Evolutionary conservation across 2,797 vertebrate genomes (phyloP), one percentile per base, ranked within the genome.

Genomic region (Labroides dimidiatus): DNA sequence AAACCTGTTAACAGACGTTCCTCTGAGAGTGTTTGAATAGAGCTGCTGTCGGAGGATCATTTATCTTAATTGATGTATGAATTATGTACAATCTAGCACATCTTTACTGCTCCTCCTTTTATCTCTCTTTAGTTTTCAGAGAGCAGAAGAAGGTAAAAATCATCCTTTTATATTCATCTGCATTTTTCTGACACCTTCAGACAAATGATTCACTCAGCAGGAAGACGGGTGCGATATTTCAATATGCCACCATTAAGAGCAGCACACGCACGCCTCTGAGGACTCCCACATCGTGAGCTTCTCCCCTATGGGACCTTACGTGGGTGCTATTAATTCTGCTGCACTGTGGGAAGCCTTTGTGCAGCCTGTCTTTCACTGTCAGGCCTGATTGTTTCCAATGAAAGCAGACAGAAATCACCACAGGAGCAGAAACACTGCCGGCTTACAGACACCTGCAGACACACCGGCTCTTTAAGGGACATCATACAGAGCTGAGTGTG

Each of bases 221-320:
- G 62, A 70, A 64, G 72, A 73, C 11, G 19, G 39, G 8, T 0
- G 41, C 0, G 6, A 4, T 68, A n/a, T 59, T 72, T 77, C 57
- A 80, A 75, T 64, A 54, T 10, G 52, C 50, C 43, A 10, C 71
- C 77, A 78, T 82, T 78, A 77, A 24, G 69, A 64, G 77, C 33
- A 0, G 64, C 20, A 64, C 83, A 68, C 79, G 20, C 36, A 58
- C 50, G 20, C 27, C 61, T 69, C 72, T 45, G 69, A 76, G 76
- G 55, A 62, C 69, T 56, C 66, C 52, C 20, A 44, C 72, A 69
- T 9, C 13, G 60, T 24, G 55, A 78, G 67, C 65, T 6, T 37
- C 63, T 37, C 76, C 65, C 65, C 72, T 30, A 0, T 16, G 69
- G 61, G 72, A 73, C 65, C 68, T 44, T 36, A 72, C 30, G 75